Evolutionary conservation across 1,140 invertebrate genomes (phyloP).

Genomic region (Listronotus bonariensis): DNA sequence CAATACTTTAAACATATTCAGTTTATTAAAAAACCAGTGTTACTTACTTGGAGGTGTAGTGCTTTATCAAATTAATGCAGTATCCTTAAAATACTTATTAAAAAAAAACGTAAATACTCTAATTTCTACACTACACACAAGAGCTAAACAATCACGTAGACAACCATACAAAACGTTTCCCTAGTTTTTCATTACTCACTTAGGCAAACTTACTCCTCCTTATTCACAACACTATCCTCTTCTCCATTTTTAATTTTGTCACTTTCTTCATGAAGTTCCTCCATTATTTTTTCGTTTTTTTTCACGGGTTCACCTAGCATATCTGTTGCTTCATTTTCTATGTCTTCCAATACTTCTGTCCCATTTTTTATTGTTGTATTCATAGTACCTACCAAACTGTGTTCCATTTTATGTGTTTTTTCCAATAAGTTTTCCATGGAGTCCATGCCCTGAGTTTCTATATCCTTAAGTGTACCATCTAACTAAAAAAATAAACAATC

Average conservation of each 20-base stretch:
- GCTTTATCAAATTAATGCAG: too few relatives aligned
- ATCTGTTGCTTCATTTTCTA: conserved; percentile 32
- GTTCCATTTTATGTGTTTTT: conserved; percentile 31
- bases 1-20: too few relatives aligned
- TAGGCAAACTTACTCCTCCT: conserved; percentile 37
- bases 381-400: conserved; percentile 19
- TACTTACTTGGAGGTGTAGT: too few relatives aligned
- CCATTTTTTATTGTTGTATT: conserved; percentile 31
- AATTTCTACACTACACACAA: not conserved
- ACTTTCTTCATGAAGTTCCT: conserved; percentile 19
- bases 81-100: too few relatives aligned
- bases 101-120: too few relatives aligned
- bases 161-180: not conserved
- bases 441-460: conserved; percentile 32
- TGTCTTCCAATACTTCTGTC: conserved; percentile 36
- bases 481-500: too few relatives aligned
- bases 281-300: conserved; percentile 3
- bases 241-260: conserved; percentile 6
- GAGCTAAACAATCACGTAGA: not conserved
- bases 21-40: too few relatives aligned
- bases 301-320: conserved; percentile 25
- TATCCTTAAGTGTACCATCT: conserved; percentile 1
- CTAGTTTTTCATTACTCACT: conserved; percentile 24
- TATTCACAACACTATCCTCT: not conserved
- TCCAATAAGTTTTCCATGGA: conserved; percentile 29